Evolutionary conservation across 2,113 vertebrate genomes (phyloP).

Genomic region (Plestiodon gilberti): DNA sequence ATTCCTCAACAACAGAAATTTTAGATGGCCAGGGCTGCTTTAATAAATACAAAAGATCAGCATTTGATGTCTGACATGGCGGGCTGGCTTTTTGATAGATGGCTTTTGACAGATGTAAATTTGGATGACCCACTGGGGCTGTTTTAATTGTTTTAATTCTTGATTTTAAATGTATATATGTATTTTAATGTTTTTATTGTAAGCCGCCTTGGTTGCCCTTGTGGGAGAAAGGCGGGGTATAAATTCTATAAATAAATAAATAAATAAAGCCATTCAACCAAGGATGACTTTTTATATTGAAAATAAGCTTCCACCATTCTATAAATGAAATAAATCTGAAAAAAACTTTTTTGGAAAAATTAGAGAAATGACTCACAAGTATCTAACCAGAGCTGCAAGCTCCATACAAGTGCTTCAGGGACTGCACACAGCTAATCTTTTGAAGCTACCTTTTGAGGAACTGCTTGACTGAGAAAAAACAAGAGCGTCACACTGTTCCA

Average conservation of each 20-base stretch:
- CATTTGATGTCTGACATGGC: no score
- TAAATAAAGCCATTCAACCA: background rate
- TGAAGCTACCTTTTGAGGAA: background rate
- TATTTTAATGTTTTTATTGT: no score
- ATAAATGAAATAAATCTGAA: background rate
- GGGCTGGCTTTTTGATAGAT: no score
- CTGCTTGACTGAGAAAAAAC: background rate
- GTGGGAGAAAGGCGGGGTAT: no score
- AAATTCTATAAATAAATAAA: no score
- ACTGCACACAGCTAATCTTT: background rate
- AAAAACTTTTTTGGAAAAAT: background rate
- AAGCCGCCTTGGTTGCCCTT: no score
- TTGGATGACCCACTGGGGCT: no score
- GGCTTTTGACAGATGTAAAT: no score
- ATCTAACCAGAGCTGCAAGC: background rate
- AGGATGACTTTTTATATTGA: background rate
- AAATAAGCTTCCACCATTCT: background rate
- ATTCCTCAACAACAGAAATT: background rate
- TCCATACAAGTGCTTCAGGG: background rate
- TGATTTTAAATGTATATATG: no score
- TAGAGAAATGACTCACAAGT: background rate
- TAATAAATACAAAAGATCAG: background rate
- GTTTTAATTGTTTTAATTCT: no score
- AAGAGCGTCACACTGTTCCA: background rate
- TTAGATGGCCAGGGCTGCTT: background rate